A percentile compares a stretch with the other conserved stretches of the same genome.
phyloP scores from a whole-genome alignment of 2,888 invertebrate species.

The Chymomyza amoena region DNA sequence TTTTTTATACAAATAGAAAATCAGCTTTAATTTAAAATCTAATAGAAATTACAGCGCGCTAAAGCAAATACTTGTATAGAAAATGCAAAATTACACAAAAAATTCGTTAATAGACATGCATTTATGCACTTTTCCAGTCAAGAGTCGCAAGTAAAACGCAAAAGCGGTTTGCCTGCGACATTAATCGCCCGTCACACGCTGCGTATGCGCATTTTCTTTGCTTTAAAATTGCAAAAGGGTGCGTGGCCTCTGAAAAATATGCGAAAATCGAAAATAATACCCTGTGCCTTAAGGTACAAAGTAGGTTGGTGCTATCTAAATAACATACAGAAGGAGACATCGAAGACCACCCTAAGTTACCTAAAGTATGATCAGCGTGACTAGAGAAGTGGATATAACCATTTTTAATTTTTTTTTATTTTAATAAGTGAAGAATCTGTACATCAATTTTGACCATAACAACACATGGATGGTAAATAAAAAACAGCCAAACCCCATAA shows the following conservation, averaged over 20 bases:
- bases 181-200: constrained; percentile 8
- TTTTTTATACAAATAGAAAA: constrained; percentile 63
- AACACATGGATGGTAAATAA: too few species aligned
- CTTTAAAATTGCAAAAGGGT: constrained; percentile 23
- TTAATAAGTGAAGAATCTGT: too few species aligned
- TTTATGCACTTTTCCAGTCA: constrained; percentile 48
- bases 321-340: too few species aligned
- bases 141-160: neutral
- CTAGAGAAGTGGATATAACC: too few species aligned
- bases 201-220: constrained; percentile 39
- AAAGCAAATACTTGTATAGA: neutral
- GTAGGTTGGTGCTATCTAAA: too few species aligned
- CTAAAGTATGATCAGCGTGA: too few species aligned
- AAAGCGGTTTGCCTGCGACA: constrained; percentile 4
- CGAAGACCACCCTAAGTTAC: too few species aligned
- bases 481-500: too few species aligned
- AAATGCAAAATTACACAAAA: constrained; percentile 28
- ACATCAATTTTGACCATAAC: too few species aligned
- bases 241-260: neutral
- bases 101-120: constrained; percentile 64
- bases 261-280: neutral
- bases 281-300: too few species aligned
- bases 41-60: constrained; percentile 64
- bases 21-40: constrained; percentile 61
- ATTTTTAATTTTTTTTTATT: too few species aligned